Base-by-base conservation (phyloP, 2,797 vertebrate genomes). In the Phataginus tricuspis region DNA sequence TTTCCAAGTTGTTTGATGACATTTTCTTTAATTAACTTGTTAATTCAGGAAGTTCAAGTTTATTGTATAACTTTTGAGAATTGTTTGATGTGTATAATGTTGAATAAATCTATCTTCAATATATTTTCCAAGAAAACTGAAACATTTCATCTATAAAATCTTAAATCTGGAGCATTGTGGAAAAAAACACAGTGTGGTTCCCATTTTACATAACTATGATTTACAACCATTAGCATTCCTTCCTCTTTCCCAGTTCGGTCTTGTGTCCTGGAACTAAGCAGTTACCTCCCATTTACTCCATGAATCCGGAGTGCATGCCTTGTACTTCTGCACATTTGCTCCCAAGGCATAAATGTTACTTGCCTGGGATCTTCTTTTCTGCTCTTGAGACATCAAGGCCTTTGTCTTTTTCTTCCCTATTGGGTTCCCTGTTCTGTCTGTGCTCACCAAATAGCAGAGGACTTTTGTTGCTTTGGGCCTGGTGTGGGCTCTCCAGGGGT, bases 281-380 rank as follows among this genome's bases (percentile, higher is more conserved):
- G 96, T 98, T 78, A 98, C 98, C 98, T 98, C 98, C 97, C 97
- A 96, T 64, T 75, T 96, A 96, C 10, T 96, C 97, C 97, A 93
- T 6, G 11, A 69, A 19, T 9, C 14, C 19, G 4, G 0, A 0
- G 23, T 0, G 0, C 1, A 7, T 0, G 12, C 93, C 79, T 68
- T 64, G 51, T 0, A 0, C 31, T 37, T 37, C 15, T 85, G 55
- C 61, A 75, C 39, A 79, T 68, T 45, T 64, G 4, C 27, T 78
- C 1, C 5, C 9, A 12, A 15, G 16, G 0, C 7, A 15, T 39
- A 49, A 0, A 21, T 27, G 8, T 39, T 59, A 34, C 18, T 61
- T 31, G n/a, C 42, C 39, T 51, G 59, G 69, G 27, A 59, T 91
- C 86, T 96, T 88, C 61, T 51, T 84, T 93, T 31, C 37, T 0